Base-by-base conservation (phyloP, 2,113 vertebrate species). In the Nannobrachium achirus region DNA sequence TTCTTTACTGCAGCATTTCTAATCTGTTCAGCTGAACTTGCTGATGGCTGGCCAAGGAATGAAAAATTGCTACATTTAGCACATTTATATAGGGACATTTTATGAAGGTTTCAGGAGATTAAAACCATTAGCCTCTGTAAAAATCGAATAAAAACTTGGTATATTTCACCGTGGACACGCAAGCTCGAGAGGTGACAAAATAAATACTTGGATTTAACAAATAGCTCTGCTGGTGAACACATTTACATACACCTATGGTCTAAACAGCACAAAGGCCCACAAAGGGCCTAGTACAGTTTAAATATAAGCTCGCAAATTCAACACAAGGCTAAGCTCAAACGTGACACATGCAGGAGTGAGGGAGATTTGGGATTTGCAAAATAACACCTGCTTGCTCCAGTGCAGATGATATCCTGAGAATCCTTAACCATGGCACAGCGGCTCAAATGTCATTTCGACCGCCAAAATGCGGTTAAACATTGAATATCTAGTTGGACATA, bases 401-500 rank as follows among this genome's bases (percentile, higher is more conserved):
- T 25, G 83, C 67, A 78, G 71, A 67, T 68, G 70, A 89, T 68
- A 82, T 65, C 69, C 75, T 5, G 39, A 71, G 60, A 79, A 68
- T 57, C 59, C 68, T 61, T 71, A 55, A 10, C 79, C 44, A 33
- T 7, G 56, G 67, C 57, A 57, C 56, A 3, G 2, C 19, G 19
- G 78, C 76, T 86, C 75, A 14, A 42, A 74, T 89, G 89, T 87
- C 78, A 84, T 86, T 81, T 76, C 72, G 80, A 76, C 75, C 49
- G 75, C 77, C 71, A 16, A 78, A 79, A 86, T 52, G 79, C 49
- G 16, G 67, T 10, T 63, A 78, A 89, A 91, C 82, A 75, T 53
- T 77, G 85, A 62, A 73, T 81, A 88, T 83, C 75, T 82, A 84
- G 83, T 75, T 80, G 82, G 86, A 89, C 85, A 89, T 81, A 85